These are phyloP conservation scores for Lottia scabra DNA, from an alignment of 2,888 invertebrate genomes.

Conservation along the genomic window DNA sequence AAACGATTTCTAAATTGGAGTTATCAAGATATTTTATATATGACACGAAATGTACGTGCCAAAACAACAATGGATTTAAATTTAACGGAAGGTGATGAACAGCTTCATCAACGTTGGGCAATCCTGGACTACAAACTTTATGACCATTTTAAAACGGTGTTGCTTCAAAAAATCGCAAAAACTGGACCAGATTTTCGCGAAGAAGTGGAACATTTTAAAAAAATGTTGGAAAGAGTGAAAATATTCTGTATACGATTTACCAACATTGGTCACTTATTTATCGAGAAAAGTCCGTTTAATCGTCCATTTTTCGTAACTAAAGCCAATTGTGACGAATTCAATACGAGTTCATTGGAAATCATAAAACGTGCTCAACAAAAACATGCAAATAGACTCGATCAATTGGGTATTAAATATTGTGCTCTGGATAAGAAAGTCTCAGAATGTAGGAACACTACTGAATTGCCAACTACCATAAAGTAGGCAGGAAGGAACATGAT, in stretches of 20 bases:
- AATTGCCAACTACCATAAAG: too few relatives aligned
- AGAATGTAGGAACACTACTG: neutral
- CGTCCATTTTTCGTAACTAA: neutral
- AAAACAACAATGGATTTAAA: neutral
- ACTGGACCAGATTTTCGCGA: constrained; percentile 26
- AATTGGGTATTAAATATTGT: neutral
- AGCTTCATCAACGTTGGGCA: constrained; percentile 19
- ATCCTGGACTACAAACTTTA: constrained; percentile 30
- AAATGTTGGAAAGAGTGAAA: constrained; percentile 14
- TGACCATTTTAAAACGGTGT: constrained; percentile 24
- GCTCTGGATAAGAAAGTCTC: neutral
- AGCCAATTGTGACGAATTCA: neutral
- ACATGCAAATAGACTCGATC: neutral
- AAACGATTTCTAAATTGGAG: constrained; percentile 11
- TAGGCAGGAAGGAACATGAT: too few relatives aligned
- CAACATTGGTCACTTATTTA: neutral
- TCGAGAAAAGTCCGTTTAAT: neutral
- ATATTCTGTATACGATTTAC: constrained; percentile 17
- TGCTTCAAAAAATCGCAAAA: constrained; percentile 17
- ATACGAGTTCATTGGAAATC: neutral
- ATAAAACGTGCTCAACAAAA: neutral
- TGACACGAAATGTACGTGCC: neutral
- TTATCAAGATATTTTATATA: constrained; percentile 13
- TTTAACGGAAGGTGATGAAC: constrained; percentile 16
- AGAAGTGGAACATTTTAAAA: constrained; percentile 25